Evolutionary conservation across 2,113 vertebrate species (phyloP).

Genomic region (Notothenia rossii): DNA sequence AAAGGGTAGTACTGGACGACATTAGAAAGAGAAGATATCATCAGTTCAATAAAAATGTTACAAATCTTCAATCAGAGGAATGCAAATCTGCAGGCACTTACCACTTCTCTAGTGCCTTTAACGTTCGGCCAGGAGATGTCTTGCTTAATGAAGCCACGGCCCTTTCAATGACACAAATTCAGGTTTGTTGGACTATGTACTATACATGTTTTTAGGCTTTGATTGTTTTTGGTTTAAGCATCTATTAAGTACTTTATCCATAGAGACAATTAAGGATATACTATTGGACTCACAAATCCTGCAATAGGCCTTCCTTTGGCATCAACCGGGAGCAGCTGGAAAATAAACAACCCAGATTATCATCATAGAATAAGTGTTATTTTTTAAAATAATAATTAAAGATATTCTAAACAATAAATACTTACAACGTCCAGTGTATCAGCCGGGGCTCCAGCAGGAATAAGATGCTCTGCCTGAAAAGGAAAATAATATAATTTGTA

Average conservation of each 20-base stretch:
- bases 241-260: neutral
- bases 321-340: conserved; percentile 69
- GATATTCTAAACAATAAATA: neutral
- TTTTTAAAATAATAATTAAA: neutral
- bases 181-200: neutral
- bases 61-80: neutral
- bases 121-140: conserved; percentile 56
- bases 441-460: conserved; percentile 54
- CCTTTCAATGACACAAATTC: conserved; percentile 41
- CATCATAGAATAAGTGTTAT: neutral
- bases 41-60: neutral
- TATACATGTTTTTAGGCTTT: neutral
- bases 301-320: conserved; percentile 3
- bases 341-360: conserved; percentile 16
- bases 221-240: neutral
- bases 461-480: conserved; percentile 47
- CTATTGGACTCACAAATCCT: conserved; percentile 63
- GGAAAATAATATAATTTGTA: neutral
- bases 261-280: neutral
- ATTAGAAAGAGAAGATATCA: neutral
- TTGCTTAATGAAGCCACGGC: conserved; percentile 73
- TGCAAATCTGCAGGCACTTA: conserved; percentile 43
- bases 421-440: conserved; percentile 60
- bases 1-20: conserved; percentile 60
- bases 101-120: conserved; percentile 58